Evolutionary conservation across 2,888 invertebrate genomes (phyloP).

Genomic region (Podabrus alpinus): DNA sequence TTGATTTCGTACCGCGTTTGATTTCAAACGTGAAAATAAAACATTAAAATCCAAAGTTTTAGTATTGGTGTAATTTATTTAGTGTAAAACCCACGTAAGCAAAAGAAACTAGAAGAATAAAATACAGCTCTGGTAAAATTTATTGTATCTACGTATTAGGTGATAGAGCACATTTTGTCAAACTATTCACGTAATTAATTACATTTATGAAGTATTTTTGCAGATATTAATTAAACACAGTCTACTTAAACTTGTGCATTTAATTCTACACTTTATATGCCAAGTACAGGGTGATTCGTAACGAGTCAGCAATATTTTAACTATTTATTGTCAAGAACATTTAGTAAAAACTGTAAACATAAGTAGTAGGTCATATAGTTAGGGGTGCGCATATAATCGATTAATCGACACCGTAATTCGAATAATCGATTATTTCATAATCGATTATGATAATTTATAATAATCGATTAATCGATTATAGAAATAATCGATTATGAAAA

Average conservation of each 20-base stretch:
- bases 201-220: background rate
- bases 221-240: background rate
- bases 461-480: too few species aligned
- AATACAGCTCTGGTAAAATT: background rate
- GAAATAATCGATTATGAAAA: too few species aligned
- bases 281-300: background rate
- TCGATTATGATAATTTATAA: too few species aligned
- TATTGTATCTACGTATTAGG: background rate
- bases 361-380: too few species aligned
- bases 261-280: background rate
- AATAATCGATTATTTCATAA: too few species aligned
- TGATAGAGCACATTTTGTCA: background rate
- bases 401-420: too few species aligned
- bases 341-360: too few species aligned
- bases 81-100: background rate
- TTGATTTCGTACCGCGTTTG: background rate
- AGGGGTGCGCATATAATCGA: too few species aligned
- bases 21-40: background rate
- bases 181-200: background rate
- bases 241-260: background rate
- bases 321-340: background rate
- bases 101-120: background rate
- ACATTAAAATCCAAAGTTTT: background rate
- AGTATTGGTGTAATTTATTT: background rate
- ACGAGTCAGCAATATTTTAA: background rate